These are phyloP conservation scores for Greenwoodochromis staneri DNA, from an alignment of 2,113 vertebrate species.

Conservation along the genomic window DNA sequence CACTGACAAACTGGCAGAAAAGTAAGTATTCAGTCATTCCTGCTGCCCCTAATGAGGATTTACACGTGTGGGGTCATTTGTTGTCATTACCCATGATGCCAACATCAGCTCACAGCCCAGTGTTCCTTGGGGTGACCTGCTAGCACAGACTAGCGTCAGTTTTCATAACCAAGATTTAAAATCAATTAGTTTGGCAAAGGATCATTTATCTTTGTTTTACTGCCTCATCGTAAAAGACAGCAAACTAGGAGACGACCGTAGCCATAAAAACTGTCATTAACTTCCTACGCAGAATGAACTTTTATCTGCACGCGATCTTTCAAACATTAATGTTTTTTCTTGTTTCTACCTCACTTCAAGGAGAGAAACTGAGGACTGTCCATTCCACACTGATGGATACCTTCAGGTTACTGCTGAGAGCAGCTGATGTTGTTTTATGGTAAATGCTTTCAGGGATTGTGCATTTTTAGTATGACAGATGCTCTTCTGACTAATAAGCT, in stretches of 20 bases:
- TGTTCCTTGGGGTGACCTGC: not conserved
- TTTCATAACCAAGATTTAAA: not conserved
- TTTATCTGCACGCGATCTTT: not conserved
- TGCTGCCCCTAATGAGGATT: not conserved
- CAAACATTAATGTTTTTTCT: not conserved
- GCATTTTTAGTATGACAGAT: not conserved
- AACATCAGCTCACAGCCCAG: not conserved
- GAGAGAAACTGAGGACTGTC: not conserved
- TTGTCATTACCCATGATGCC: not conserved
- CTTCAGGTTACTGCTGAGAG: not conserved
- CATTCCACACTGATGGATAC: not conserved
- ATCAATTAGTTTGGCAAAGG: not conserved
- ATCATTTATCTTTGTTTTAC: not conserved
- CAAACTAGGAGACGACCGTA: not conserved
- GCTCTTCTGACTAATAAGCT: not conserved
- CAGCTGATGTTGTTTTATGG: not conserved
- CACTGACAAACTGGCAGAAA: not conserved
- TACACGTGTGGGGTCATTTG: not conserved
- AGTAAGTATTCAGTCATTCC: not conserved
- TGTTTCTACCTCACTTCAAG: not conserved
- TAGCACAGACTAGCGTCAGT: not conserved
- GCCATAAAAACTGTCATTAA: not conserved
- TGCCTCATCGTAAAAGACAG: not conserved
- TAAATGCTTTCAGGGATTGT: not conserved
- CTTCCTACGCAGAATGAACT: not conserved